A percentile compares a stretch with the other conserved stretches of the same genome.
These are phyloP conservation scores for Oxycera nigricornis DNA, from an alignment of 2,888 invertebrate genomes.

Conservation along the genomic window DNA sequence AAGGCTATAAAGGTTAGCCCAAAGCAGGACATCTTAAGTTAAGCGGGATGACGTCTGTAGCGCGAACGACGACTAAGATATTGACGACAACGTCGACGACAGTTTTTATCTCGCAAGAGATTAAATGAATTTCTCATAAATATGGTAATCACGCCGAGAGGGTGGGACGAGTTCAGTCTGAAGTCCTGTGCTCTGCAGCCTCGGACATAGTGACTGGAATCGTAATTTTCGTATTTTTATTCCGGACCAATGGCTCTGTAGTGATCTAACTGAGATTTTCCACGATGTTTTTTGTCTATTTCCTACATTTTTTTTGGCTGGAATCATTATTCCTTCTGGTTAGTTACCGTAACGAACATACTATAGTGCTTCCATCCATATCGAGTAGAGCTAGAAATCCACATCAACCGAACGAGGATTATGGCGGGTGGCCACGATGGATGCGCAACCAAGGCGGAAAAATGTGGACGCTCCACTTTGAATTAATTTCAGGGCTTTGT, in stretches of 20 bases:
- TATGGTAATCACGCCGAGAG: slow-evolving; percentile 33
- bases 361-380: slow-evolving; percentile 18
- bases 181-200: slow-evolving; percentile 1
- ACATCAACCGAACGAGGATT: slow-evolving; percentile 16
- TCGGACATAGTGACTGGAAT: slow-evolving; percentile 37
- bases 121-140: slow-evolving; percentile 41
- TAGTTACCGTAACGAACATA: slow-evolving; percentile 38
- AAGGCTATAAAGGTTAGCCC: slow-evolving; percentile 19
- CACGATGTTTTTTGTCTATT: slow-evolving; percentile 4
- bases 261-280: slow-evolving; percentile 30
- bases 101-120: slow-evolving; percentile 25
- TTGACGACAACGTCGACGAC: slow-evolving; percentile 12
- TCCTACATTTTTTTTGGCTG: neutral
- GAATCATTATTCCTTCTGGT: slow-evolving; percentile 39
- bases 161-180: neutral
- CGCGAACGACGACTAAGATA: slow-evolving; percentile 6
- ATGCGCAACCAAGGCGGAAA: slow-evolving; percentile 16
- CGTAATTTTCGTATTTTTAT: slow-evolving; percentile 40
- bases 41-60: neutral
- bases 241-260: slow-evolving; percentile 30
- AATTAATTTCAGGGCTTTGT: slow-evolving; percentile 39
- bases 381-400: slow-evolving; percentile 10
- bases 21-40: slow-evolving; percentile 4
- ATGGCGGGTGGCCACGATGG: neutral
- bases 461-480: slow-evolving; percentile 38